Evolutionary conservation across 2,888 invertebrate species (phyloP).

Genomic region (Dolichopus griseipennis): DNA sequence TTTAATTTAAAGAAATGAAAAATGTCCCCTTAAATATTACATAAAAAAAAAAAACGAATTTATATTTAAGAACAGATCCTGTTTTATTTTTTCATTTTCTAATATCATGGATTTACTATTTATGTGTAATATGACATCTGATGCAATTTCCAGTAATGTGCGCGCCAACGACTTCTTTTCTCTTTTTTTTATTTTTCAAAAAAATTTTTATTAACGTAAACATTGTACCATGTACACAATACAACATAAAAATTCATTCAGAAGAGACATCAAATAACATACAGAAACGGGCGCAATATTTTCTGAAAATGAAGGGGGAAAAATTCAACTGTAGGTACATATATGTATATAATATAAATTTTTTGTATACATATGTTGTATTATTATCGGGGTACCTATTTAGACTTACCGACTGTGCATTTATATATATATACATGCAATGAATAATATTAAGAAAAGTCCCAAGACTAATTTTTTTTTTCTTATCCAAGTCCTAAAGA

Average conservation of each 20-base stretch:
- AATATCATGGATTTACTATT: not conserved
- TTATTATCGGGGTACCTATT: no score
- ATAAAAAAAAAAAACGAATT: not conserved
- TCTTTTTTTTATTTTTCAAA: no score
- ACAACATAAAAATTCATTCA: no score
- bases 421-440: no score
- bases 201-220: no score
- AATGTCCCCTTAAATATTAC: not conserved
- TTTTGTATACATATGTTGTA: no score
- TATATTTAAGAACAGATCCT: not conserved
- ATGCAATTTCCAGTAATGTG: conserved; percentile 3
- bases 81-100: not conserved
- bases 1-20: conserved; percentile 1
- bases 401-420: no score
- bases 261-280: not conserved
- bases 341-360: no score
- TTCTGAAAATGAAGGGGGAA: not conserved
- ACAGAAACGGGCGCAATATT: not conserved
- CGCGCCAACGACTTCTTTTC: not conserved
- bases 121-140: conserved; percentile 1
- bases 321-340: not conserved
- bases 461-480: no score
- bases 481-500: not conserved
- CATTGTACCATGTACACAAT: no score
- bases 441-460: no score